Conservation (phyloP, 1,140 invertebrate genomes). For the Drosophila lacteicornis region DNA sequence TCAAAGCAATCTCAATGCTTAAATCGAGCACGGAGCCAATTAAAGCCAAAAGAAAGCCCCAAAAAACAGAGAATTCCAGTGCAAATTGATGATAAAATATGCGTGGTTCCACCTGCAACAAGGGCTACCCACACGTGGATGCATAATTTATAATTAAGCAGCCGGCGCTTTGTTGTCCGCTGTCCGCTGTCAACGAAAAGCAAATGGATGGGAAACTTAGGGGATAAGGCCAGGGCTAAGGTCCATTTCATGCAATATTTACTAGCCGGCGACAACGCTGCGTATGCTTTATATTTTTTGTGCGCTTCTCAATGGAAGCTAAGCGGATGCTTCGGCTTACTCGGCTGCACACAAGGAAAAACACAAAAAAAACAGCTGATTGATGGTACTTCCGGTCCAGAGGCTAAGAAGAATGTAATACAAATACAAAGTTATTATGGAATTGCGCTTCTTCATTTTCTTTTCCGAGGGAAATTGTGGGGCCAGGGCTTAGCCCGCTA, state of each 20-base stretch:
- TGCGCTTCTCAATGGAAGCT: neutral
- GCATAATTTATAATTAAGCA: slow-evolving; percentile 73
- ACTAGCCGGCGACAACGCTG: slow-evolving; percentile 18
- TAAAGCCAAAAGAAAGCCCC: slow-evolving; percentile 37
- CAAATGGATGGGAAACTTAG: slow-evolving; percentile 18
- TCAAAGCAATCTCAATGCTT: slow-evolving; percentile 14
- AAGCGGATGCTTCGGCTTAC: neutral
- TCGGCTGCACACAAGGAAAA: slow-evolving; percentile 1
- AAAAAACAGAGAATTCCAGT: slow-evolving; percentile 28
- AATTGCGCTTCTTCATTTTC: neutral
- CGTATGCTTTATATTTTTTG: slow-evolving; percentile 35
- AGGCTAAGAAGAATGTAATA: slow-evolving; percentile 18
- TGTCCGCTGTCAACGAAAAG: slow-evolving; percentile 46
- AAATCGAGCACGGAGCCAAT: slow-evolving; percentile 33
- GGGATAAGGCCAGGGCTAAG: slow-evolving; percentile 14
- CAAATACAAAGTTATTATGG: slow-evolving; percentile 12
- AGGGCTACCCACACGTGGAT: slow-evolving; percentile 12
- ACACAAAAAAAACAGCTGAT: slow-evolving; percentile 20
- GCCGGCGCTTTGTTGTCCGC: slow-evolving; percentile 28
- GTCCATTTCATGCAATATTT: slow-evolving; percentile 28
- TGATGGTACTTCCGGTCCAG: slow-evolving; percentile 30
- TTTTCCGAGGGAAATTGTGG: neutral
- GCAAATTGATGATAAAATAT: slow-evolving; percentile 63
- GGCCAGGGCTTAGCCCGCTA: neutral
- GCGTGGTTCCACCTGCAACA: slow-evolving; percentile 46